phyloP scores from a whole-genome alignment of 2,888 invertebrate species.

The Pogonocherus hispidulus region DNA sequence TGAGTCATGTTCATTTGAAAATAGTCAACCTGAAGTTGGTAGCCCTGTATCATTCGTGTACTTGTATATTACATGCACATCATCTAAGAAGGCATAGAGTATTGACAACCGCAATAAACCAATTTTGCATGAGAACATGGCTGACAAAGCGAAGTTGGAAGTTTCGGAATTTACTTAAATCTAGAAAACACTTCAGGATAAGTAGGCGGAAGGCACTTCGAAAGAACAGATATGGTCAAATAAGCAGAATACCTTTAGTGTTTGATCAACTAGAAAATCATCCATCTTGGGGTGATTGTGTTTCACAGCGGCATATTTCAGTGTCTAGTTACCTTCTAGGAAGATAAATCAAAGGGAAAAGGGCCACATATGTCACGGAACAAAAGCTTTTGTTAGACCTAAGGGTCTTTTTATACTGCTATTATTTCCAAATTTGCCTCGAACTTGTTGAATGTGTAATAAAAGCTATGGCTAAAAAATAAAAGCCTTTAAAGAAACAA shows the following conservation, averaged over 20 bases:
- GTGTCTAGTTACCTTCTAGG: conserved; percentile 47
- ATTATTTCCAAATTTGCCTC: conserved; percentile 38
- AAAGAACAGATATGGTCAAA: conserved; percentile 24
- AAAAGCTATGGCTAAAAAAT: conserved; percentile 12
- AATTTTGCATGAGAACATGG: background rate
- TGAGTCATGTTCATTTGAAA: no score
- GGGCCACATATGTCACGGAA: conserved; percentile 36
- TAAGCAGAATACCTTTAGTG: conserved; percentile 21
- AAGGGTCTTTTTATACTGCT: conserved; percentile 31
- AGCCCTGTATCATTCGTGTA: no score
- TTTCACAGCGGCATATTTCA: conserved; percentile 45
- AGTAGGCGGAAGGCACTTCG: background rate
- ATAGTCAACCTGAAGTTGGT: no score
- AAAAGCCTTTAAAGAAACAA: conserved; percentile 11
- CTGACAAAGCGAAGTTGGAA: conserved; percentile 6
- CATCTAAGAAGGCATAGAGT: no score
- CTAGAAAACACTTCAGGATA: conserved; percentile 5
- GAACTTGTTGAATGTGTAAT: conserved; percentile 36
- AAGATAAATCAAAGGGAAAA: conserved; percentile 48
- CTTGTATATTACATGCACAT: no score
- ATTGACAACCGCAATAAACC: no score
- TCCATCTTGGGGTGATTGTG: conserved; percentile 46
- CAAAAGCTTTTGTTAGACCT: conserved; percentile 30
- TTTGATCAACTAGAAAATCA: conserved; percentile 47
- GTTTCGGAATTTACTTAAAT: conserved; percentile 9